Evolutionary conservation across 2,888 invertebrate genomes (phyloP), one percentile per base, ranked within the genome.

Genomic region (Lottia scabra): DNA sequence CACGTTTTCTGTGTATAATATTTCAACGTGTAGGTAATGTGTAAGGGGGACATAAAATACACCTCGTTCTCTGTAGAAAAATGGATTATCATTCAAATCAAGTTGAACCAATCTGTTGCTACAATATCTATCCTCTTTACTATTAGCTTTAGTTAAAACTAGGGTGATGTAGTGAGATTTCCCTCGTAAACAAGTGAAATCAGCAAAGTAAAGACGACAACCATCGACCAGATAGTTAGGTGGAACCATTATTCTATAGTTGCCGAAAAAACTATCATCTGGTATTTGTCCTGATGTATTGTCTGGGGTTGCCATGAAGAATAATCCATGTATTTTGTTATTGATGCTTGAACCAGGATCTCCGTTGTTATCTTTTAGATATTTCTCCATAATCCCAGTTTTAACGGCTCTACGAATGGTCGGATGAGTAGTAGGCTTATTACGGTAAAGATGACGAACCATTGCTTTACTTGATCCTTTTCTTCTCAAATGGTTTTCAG

Each of bases 1-100:
- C 16, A 67, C 56, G 16, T 67, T 26, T 30, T 67, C 67, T 2
- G 67, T 67, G 19, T 67, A 67, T 38, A 67, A 67, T 16, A 67
- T 38, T 48, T 67, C 67, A 16, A 67, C 38, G 15, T 27, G 23
- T 10, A 48, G 23, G 6, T 56, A 23, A 19, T n/a, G n/a, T 56
- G 56, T 19, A 56, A 23, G n/a, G n/a, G 56, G n/a, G n/a, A 38
- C 19, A 13, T 48, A 30, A 19, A n/a, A 38, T 48, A 6, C 5
- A 12, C 8, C 26, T 30, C 62, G 13, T 15, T 46, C 19, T 12
- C 38, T 23, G 44, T 19, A 48, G 30, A 67, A 48, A 38, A 67
- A 67, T 30, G 12, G 38, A 56, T 67, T 67, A 30, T 67, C 27
- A 8, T 56, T n/a, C 23, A 56, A 38, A 67, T 67, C 67, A 46